Base-by-base conservation (phyloP, 92 coral and sea anemone species). In the Paragorgia papillata region DNA sequence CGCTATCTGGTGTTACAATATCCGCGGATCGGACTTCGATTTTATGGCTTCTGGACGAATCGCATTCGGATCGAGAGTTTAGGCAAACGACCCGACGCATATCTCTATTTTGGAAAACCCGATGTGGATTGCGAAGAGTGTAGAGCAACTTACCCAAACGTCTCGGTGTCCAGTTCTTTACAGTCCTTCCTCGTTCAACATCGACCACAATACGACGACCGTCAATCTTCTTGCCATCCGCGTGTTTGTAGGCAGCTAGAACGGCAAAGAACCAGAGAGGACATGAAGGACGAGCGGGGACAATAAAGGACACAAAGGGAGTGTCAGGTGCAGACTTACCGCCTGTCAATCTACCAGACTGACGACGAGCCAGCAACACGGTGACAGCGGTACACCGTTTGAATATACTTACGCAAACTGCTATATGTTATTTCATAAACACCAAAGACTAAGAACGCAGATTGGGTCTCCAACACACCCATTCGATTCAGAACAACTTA, bases 151-250 rank as follows among this genome's bases (percentile, higher is more conserved):
- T 79, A 91, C 99, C 99, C 56, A 95, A 89, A 77, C 90, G 82
- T 21, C 99, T 80, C 31, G 99, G 99, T 78, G 88, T 89, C 99
- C 99, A 95, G 0, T 96, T 88, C 78, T 95, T 95, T 13, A 95
- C 99, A n/a, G 99, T 95, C 20, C 99, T 65, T 10, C 99, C 99
- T 74, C 99, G 75, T 64, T 95, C 99, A 31, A 95, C 99, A 80
- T 95, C 99, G 22, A 95, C 99, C 19, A 95, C 99, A 26, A 95
- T 88, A 49, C 99, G 84, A 39, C 99, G 80, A 0, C 99, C 99
- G 60, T 95, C 99, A 12, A 95, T 95, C 88, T 95, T 95, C 83
- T 95, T 95, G 13, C 99, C 99, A 83, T 95, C 99, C 0, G 99
- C 97, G 64, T 95, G 99, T 81, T 95, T 95, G 85, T 95, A 95